These are phyloP conservation scores for Peromyscus melanophrys DNA, from an alignment of 2,797 vertebrate species.

Conservation along the genomic window DNA sequence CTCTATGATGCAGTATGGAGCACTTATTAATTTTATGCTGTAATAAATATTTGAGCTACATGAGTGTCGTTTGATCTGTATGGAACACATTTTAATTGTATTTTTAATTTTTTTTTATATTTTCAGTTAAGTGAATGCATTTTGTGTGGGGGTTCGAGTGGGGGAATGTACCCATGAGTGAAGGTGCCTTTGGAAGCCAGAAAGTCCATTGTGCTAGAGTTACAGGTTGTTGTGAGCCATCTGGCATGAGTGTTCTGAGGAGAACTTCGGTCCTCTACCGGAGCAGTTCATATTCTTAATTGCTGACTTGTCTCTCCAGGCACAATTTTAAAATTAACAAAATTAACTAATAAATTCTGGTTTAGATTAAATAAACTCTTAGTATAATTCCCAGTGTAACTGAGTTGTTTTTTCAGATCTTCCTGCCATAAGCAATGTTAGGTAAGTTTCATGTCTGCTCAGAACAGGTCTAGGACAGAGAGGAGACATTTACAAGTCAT, in stretches of 20 bases:
- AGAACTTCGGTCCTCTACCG: background rate
- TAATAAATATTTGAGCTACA: background rate
- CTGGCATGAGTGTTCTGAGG: background rate
- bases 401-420: background rate
- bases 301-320: background rate
- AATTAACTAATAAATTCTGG: background rate
- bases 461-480: background rate
- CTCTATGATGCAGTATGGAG: background rate
- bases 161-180: rapidly evolving
- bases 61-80: background rate
- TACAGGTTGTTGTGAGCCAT: background rate
- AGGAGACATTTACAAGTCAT: background rate
- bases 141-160: background rate
- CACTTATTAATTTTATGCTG: background rate
- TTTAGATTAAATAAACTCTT: conserved; percentile 25
- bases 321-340: background rate
- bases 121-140: background rate
- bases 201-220: background rate
- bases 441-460: background rate
- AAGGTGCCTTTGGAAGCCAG: background rate
- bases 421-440: background rate
- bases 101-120: background rate
- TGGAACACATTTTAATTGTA: background rate
- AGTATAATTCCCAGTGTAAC: background rate
- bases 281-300: background rate